These are phyloP conservation scores for Linepithema humile DNA, from an alignment of 1,140 invertebrate genomes.

Conservation along the genomic window DNA sequence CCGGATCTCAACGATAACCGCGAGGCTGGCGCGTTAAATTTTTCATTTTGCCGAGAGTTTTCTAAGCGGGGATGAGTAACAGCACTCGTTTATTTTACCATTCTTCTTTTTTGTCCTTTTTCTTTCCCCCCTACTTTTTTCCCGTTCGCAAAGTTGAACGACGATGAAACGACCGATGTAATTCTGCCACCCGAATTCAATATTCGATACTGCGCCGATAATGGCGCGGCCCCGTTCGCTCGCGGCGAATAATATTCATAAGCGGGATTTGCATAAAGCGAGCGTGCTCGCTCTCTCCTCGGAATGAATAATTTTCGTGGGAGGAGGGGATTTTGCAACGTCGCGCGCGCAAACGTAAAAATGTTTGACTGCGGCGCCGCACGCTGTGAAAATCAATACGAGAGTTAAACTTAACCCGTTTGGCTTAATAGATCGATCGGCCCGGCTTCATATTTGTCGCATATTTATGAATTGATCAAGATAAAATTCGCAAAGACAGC, in stretches of 20 bases:
- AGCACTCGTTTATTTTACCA: conserved; percentile 26
- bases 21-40: conserved; percentile 41
- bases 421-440: conserved; percentile 28
- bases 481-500: neutral
- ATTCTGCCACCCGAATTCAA: conserved; percentile 49
- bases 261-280: conserved; percentile 51
- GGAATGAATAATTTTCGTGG: conserved; percentile 44
- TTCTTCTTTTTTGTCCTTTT: neutral
- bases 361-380: conserved; percentile 52
- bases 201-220: conserved; percentile 47
- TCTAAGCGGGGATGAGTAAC: conserved; percentile 36
- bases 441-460: neutral
- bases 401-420: conserved; percentile 53
- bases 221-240: conserved; percentile 3
- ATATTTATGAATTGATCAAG: conserved; percentile 17
- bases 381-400: conserved; percentile 54
- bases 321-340: conserved; percentile 30
- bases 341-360: conserved; percentile 54
- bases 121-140: neutral
- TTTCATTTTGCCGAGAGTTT: conserved; percentile 52
- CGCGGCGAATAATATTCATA: conserved; percentile 53
- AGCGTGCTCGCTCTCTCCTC: conserved; percentile 10
- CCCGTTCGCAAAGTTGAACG: neutral
- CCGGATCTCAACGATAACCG: conserved; percentile 52
- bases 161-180: conserved; percentile 46